Conservation (phyloP, 1,140 invertebrate species). For the Bemisia tabaci region DNA sequence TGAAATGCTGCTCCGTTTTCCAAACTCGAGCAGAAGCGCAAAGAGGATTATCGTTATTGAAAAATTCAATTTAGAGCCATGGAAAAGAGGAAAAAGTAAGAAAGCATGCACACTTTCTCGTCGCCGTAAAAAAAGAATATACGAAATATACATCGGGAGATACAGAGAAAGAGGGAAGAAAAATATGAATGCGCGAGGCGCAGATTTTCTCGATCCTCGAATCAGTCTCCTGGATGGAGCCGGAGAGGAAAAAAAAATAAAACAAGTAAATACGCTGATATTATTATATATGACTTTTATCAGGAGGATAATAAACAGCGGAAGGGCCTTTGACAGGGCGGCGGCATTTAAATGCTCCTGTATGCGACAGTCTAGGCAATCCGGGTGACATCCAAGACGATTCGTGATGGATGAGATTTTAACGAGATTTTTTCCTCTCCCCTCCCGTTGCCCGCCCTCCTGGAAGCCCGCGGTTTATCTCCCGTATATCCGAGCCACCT, state of each 20-base stretch:
- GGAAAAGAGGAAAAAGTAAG: neutral
- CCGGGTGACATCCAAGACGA: neutral
- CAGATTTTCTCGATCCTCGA: too few species aligned
- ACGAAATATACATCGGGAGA: neutral
- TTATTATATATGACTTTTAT: conserved; percentile 1
- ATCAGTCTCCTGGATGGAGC: too few species aligned
- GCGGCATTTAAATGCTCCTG: neutral
- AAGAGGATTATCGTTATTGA: neutral
- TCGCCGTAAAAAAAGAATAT: neutral
- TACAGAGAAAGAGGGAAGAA: neutral
- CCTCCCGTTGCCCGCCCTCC: too few species aligned
- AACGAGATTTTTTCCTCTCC: neutral
- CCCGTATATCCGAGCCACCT: too few species aligned
- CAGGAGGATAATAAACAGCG: neutral
- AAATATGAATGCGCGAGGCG: neutral
- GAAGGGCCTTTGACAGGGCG: neutral
- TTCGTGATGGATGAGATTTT: neutral
- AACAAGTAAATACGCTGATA: neutral
- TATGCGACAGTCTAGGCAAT: neutral
- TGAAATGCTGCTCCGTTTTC: neutral
- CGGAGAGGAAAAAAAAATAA: neutral
- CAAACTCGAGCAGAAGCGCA: neutral
- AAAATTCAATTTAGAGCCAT: neutral
- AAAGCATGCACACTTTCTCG: neutral
- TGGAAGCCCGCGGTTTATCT: too few species aligned